phyloP scores from a whole-genome alignment of 2,113 vertebrate species.

The Cephalopholis sonnerati region DNA sequence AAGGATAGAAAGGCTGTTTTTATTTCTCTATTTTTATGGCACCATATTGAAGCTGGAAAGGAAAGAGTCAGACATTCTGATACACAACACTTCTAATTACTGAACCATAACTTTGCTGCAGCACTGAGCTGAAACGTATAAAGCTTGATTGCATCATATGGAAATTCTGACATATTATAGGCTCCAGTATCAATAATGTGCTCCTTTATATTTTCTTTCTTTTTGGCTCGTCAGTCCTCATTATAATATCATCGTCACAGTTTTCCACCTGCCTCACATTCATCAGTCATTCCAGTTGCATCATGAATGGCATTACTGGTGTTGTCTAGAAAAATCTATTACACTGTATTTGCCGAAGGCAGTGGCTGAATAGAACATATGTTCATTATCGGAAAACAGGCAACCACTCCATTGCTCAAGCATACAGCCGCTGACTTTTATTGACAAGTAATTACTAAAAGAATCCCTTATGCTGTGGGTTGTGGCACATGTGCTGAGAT shows the following conservation, averaged over 20 bases:
- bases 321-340: background rate
- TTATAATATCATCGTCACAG: background rate
- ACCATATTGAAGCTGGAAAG: background rate
- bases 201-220: background rate
- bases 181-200: background rate
- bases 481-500: background rate
- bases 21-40: background rate
- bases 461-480: background rate
- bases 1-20: background rate
- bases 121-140: background rate
- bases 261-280: background rate
- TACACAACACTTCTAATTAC: background rate
- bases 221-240: background rate
- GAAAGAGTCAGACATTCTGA: slow-evolving; percentile 1
- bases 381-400: background rate
- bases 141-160: slow-evolving; percentile 2
- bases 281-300: background rate
- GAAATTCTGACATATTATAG: background rate
- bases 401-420: background rate
- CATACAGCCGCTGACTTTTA: background rate
- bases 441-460: background rate
- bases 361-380: background rate
- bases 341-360: background rate
- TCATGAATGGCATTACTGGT: background rate
- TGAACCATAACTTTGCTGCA: background rate